Base-by-base conservation (phyloP, 2,113 vertebrate species). In the Pagrus major region DNA sequence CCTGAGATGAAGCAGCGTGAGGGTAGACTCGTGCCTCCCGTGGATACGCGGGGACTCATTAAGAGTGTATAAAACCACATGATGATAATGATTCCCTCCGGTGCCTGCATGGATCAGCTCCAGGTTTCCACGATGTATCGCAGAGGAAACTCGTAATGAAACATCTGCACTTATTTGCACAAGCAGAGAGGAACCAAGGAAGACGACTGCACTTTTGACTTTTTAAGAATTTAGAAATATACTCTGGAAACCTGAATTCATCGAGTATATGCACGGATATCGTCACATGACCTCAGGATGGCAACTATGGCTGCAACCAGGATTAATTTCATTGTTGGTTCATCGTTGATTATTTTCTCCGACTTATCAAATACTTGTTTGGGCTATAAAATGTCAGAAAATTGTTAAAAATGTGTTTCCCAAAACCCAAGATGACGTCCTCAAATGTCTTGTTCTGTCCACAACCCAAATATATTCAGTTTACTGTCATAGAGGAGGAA, bases 1-100 rank as follows among this genome's bases (percentile, higher is more conserved):
- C 9, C 29, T 56, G 16, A 16, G 27, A 16, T 46, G 46, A 31
- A 33, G 35, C 25, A 21, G 46, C 20, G 41, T 41, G 65, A 69
- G 54, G 35, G n/a, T 14, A n/a, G 10, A 16, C 18, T 15, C 21
- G 56, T 9, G 7, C 66, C 56, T 64, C 76, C 67, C 71, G 66
- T 65, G 68, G 58, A 71, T 56, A 56, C 56, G 76, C n/a, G 16
- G 16, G 29, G 47, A 35, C 67, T 78, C 67, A 79, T 71, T 71
- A 65, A 37, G 39, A 31, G 49, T 29, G 37, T 51, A 41, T 78
- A 78, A 63, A 71, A 55, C 59, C 58, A 29, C 59, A 71, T 51
- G 51, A 65, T 65, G 68, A 47, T 79, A 47, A 49, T 64, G 29
- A 64, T 56, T 56, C 67, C 58, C 58, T n/a, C 49, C 56, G 76